Percentiles rank a stretch among this genome's conserved stretches.
These are phyloP conservation scores for Diplodus sargus DNA, from an alignment of 2,797 vertebrate genomes.

Conservation along the genomic window DNA sequence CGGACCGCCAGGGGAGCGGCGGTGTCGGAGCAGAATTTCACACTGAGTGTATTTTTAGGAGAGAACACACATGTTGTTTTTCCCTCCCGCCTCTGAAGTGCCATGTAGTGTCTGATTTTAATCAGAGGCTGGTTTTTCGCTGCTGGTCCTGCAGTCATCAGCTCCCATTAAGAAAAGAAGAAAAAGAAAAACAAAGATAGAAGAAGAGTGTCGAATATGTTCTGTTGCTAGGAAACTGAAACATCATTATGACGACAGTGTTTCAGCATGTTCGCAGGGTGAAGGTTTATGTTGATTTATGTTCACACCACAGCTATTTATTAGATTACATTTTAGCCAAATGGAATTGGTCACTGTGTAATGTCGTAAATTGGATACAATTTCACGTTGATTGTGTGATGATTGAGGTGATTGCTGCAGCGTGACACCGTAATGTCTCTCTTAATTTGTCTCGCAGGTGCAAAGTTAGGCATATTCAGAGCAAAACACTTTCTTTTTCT, in stretches of 20 bases:
- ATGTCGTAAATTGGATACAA: conserved; percentile 17
- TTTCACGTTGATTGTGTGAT: conserved; percentile 38
- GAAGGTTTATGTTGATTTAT: conserved; percentile 33
- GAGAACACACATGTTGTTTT: conserved; percentile 19
- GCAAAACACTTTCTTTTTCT: background rate
- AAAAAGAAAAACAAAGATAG: conserved; percentile 35
- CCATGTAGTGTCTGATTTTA: conserved; percentile 50
- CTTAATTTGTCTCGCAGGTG: conserved; percentile 23
- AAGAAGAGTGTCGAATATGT: conserved; percentile 36
- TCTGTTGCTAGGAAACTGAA: conserved; percentile 80
- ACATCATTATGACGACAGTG: conserved; percentile 49
- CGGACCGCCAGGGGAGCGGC: background rate
- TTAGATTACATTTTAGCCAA: conserved; percentile 43
- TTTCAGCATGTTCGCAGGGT: conserved; percentile 24
- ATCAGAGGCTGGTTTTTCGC: conserved; percentile 48
- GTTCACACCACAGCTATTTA: conserved; percentile 24
- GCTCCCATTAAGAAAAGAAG: conserved; percentile 57
- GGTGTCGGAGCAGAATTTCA: conserved; percentile 15
- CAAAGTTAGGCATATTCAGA: conserved; percentile 6
- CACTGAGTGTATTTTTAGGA: conserved; percentile 39
- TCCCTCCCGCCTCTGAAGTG: conserved; percentile 19
- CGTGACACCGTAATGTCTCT: background rate
- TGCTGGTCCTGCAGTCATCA: conserved; percentile 46
- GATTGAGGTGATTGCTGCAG: conserved; percentile 23
- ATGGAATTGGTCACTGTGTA: conserved; percentile 40